Conservation (phyloP, 2,113 vertebrate species). For the Conger conger region DNA sequence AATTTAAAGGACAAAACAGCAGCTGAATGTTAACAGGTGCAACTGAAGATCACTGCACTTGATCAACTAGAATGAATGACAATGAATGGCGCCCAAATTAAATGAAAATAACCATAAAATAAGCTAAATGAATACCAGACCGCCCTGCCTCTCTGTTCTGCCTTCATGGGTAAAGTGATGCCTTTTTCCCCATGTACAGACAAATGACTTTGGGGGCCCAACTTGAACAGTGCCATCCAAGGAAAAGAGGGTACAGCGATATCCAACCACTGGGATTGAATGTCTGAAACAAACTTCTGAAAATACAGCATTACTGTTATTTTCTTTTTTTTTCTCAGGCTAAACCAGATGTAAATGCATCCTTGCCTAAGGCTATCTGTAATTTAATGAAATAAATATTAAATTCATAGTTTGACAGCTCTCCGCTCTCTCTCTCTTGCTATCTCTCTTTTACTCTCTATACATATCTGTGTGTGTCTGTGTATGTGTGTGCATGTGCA, state of each 20-base stretch:
- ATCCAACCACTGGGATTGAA: neutral
- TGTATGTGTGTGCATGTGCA: too few relatives aligned
- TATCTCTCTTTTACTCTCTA: too few relatives aligned
- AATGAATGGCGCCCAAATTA: too few relatives aligned
- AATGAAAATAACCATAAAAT: neutral
- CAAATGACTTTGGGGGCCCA: too few relatives aligned
- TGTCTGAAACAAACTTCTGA: neutral
- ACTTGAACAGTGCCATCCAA: too few relatives aligned
- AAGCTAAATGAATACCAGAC: neutral
- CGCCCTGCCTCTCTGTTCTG: neutral
- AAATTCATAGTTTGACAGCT: neutral
- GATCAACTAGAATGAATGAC: neutral
- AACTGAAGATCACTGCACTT: neutral
- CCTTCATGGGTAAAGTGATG: neutral
- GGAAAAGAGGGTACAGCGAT: neutral
- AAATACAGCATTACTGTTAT: neutral
- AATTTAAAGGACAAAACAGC: neutral
- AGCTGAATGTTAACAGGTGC: neutral
- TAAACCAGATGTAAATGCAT: neutral
- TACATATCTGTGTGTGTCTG: too few relatives aligned
- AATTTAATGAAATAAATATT: neutral
- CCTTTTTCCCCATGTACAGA: too few relatives aligned
- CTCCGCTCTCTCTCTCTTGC: too few relatives aligned
- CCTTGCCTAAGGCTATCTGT: neutral
- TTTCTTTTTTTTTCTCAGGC: neutral